A percentile compares a stretch with the other conserved stretches of the same genome.
Evolutionary conservation across 2,888 invertebrate genomes (phyloP).

Genomic region (Odiellus spinosus): DNA sequence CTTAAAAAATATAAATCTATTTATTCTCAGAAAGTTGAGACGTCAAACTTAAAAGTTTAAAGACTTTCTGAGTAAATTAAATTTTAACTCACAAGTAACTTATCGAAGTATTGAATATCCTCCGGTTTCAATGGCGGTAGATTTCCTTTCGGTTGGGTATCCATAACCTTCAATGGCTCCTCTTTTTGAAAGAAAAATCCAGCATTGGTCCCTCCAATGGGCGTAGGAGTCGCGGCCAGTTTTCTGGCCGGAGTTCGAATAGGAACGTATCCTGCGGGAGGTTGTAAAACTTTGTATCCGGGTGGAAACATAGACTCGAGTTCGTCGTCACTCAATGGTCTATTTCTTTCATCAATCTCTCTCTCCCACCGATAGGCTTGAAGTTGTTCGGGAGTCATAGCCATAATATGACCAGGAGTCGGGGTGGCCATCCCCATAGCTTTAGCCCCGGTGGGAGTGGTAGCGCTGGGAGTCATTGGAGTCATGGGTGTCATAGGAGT

Average conservation of each 20-base stretch:
- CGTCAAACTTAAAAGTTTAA: background rate
- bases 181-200: constrained; percentile 84
- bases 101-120: constrained; percentile 99
- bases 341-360: constrained; percentile 94
- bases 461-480: constrained; percentile 61
- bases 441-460: constrained; percentile 75
- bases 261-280: constrained; percentile 88
- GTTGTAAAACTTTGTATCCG: constrained; percentile 90
- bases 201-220: constrained; percentile 31
- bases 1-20: too few relatives aligned
- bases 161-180: constrained; percentile 78
- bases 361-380: constrained; percentile 97
- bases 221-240: constrained; percentile 94
- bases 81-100: constrained; percentile 48
- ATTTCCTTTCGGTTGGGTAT: constrained; percentile 92
- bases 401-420: constrained; percentile 79
- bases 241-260: constrained; percentile 94
- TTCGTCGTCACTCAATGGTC: constrained; percentile 92
- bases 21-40: too few relatives aligned
- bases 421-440: constrained; percentile 99
- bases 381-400: constrained; percentile 98
- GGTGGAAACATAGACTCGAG: constrained; percentile 93
- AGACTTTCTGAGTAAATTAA: background rate
- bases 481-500: constrained; percentile 26
- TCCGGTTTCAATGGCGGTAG: constrained; percentile 98